Base-by-base conservation (phyloP, 2,797 vertebrate genomes). In the Dallia pectoralis region DNA sequence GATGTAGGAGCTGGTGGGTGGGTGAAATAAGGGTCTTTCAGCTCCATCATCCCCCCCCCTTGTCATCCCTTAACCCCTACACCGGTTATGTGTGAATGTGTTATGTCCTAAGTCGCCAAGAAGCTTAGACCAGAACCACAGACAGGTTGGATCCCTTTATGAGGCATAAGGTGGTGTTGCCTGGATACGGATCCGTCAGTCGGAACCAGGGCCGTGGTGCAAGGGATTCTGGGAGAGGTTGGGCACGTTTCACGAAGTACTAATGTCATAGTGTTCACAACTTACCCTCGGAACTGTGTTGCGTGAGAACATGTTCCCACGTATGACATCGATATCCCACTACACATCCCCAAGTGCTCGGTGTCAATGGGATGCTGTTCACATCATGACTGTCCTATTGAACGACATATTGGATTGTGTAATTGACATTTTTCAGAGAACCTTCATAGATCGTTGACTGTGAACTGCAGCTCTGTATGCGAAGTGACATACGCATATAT, bases 91-190 rank as follows among this genome's bases (percentile, higher is more conserved):
- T 70, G 74, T 72, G 76, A 79, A 78, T 72, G 63, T 69, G 80
- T 72, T 71, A 72, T 63, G 44, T 51, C n/a, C 66, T 69, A 72
- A 69, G 69, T n/a, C n/a, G n/a, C 76, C 77, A 77, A 72, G 71
- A 77, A 68, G 74, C 71, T 63, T 72, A 56, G 74, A 44, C 65
- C 65, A 4, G 65, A 36, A 9, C 49, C 19, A 51, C 74, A 65
- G 68, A 64, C 73, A 59, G 72, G 12, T 72, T 69, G 56, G 75
- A 74, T 85, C 76, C 71, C 76, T 71, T 83, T 81, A 80, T 78
- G 30, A 59, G 66, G 77, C 77, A 79, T 70, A 76, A 71, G 32
- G 25, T 63, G 33, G 62, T 53, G 32, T 69, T 69, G 76, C 68
- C n/a, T 30, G 29, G 48, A 69, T 30, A 68, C 73, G 25, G 73